Conservation (phyloP, 2,888 invertebrate species). For the Scaptomyza parva region DNA sequence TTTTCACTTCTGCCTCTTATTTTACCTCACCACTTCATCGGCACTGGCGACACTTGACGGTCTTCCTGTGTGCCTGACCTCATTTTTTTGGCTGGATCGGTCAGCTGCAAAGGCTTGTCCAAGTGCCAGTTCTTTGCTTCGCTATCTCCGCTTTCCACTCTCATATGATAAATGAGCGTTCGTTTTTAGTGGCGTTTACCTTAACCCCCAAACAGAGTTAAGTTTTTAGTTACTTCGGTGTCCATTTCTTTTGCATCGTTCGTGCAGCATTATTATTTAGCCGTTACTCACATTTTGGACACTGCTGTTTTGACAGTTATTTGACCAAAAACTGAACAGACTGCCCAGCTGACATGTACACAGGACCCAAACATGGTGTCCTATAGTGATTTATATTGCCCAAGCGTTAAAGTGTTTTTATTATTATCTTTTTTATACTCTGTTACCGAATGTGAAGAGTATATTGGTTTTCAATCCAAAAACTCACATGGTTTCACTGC, state of each 20-base stretch:
- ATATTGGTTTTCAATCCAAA: no score
- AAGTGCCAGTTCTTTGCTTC: neutral
- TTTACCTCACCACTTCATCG: neutral
- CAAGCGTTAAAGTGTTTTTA: slow-evolving; percentile 76
- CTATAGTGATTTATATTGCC: slow-evolving; percentile 72
- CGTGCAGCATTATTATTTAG: slow-evolving; percentile 73
- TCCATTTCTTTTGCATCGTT: slow-evolving; percentile 5
- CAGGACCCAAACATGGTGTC: slow-evolving; percentile 53
- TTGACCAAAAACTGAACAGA: slow-evolving; percentile 41
- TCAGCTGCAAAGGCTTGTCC: slow-evolving; percentile 59
- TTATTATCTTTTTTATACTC: slow-evolving; percentile 9
- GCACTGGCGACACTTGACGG: slow-evolving; percentile 68
- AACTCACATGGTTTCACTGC: no score
- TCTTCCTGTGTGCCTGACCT: slow-evolving; percentile 70
- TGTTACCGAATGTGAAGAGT: no score
- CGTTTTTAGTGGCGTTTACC: slow-evolving; percentile 56
- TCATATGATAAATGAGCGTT: slow-evolving; percentile 68
- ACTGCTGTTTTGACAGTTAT: slow-evolving; percentile 72
- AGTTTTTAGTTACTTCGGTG: slow-evolving; percentile 38
- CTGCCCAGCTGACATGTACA: slow-evolving; percentile 44
- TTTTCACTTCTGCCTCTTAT: slow-evolving; percentile 7
- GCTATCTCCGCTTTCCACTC: neutral
- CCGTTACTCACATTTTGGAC: slow-evolving; percentile 78
- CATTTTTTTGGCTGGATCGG: slow-evolving; percentile 45
- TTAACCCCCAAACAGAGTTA: slow-evolving; percentile 41